Conservation (phyloP, 2,113 vertebrate species). For the Nerophis ophidion region DNA sequence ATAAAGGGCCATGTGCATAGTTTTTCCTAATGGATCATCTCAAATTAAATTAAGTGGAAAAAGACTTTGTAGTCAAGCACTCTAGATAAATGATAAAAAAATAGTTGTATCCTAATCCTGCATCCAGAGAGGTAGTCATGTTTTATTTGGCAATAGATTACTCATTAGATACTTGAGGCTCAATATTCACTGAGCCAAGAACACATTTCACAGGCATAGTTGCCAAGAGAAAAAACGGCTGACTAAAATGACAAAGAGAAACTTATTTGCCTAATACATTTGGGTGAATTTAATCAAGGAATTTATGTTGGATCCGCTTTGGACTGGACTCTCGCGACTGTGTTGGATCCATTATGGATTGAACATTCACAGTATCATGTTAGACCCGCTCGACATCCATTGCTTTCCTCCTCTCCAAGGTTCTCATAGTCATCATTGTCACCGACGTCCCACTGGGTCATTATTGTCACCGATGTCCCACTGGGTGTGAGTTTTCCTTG, state of each 20-base stretch:
- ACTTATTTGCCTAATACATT: conserved; percentile 38
- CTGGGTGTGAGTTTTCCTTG: too few species aligned
- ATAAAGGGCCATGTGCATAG: background rate
- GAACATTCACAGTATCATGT: too few species aligned
- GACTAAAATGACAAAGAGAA: conserved; percentile 1
- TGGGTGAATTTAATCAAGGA: conserved; percentile 56
- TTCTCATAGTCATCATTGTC: too few species aligned
- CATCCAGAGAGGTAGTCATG: conserved; percentile 6
- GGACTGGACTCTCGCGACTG: too few species aligned
- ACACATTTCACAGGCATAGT: conserved; percentile 3
- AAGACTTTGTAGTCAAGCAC: background rate
- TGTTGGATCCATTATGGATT: too few species aligned
- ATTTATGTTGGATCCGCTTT: too few species aligned
- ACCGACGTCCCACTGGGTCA: too few species aligned
- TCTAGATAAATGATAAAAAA: background rate
- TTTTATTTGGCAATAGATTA: conserved; percentile 24
- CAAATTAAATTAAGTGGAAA: background rate
- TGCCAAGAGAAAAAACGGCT: conserved; percentile 15
- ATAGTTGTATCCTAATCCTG: conserved; percentile 3
- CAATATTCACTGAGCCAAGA: conserved; percentile 2
- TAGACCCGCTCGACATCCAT: too few species aligned
- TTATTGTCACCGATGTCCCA: too few species aligned
- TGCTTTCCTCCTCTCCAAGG: too few species aligned
- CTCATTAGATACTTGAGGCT: conserved; percentile 14
- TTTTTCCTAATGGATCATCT: background rate